Evolutionary conservation across 2,888 invertebrate species (phyloP), one percentile per base, ranked within the genome.

Genomic region (Volucella inanis): DNA sequence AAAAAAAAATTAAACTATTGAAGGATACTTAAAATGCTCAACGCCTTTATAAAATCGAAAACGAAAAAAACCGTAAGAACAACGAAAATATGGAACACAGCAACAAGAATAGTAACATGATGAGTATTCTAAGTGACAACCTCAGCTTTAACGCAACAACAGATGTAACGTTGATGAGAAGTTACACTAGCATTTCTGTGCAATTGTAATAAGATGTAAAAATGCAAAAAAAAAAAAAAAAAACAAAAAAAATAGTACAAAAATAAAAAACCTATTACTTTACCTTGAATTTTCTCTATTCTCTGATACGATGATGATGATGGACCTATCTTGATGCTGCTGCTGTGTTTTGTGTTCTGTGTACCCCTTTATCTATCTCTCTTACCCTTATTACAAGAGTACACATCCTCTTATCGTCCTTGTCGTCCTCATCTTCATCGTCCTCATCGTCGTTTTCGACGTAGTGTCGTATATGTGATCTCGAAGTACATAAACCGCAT

Each of bases 221-320:
- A 22, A 22, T 3, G 3, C 1, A 22, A 3, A 3, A 3, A 22
- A 22, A 1, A 31, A 31, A 31, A 31, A 31, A 0, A 0, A 6
- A 31, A 6, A 31, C 4, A 3, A 4, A 31, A 31, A 31, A 31
- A 31, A 3, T 6, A 31, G 6, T 6, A 31, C 4, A 31, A 31
- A 31, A 31, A 31, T 31, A 31, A 31, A 31, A 83, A 84, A 76
- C 75, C 61, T 84, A 80, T 85, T 85, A 81, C 85, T 81, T 85
- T 85, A 85, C 85, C 85, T 85, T 85, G 85, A 85, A 85, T 85
- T 85, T 81, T 80, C 81, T 85, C 81, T 85, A 85, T 85, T 81
- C 85, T 81, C 72, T 85, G 85, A 80, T 80, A 76, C 72, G 67
- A 59, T 71, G 75, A 75, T 83, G 84, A 72, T 81, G 85, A 85